Conservation (phyloP, 2,797 vertebrate genomes). For the Mus caroli region DNA sequence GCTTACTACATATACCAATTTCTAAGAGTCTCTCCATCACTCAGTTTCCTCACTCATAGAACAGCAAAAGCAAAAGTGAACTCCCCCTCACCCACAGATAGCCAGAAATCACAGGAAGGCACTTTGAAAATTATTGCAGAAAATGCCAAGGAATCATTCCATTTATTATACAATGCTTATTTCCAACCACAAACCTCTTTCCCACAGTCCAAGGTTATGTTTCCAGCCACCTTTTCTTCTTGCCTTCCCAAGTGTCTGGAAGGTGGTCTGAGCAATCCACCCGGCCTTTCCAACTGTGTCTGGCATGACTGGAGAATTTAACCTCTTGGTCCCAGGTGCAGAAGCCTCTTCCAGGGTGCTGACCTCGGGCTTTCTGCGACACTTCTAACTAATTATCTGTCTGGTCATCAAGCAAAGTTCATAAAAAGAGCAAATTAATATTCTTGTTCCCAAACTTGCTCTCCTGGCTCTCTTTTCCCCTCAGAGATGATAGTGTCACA, state of each 20-base stretch:
- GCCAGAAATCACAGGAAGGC: background rate
- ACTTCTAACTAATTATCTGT: background rate
- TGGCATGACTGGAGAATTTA: background rate
- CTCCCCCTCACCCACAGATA: background rate
- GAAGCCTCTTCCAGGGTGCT: background rate
- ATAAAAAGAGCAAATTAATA: background rate
- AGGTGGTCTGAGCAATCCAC: background rate
- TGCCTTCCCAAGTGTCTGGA: background rate
- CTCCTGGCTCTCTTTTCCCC: background rate
- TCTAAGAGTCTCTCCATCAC: background rate
- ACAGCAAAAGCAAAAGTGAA: background rate
- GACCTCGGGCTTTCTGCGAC: background rate
- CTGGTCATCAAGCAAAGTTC: background rate
- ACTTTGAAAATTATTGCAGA: background rate
- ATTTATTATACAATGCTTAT: constrained; percentile 20
- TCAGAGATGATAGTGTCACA: no score
- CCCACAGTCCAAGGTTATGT: background rate
- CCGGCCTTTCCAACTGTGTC: background rate
- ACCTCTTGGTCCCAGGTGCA: background rate
- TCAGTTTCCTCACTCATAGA: constrained; percentile 32
- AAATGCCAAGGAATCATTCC: background rate
- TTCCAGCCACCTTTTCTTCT: background rate
- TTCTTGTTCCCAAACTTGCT: background rate
- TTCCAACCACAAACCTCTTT: background rate
- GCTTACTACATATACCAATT: background rate